Base-by-base conservation (phyloP, 1,140 invertebrate genomes). In the Cataglyphis hispanica region DNA sequence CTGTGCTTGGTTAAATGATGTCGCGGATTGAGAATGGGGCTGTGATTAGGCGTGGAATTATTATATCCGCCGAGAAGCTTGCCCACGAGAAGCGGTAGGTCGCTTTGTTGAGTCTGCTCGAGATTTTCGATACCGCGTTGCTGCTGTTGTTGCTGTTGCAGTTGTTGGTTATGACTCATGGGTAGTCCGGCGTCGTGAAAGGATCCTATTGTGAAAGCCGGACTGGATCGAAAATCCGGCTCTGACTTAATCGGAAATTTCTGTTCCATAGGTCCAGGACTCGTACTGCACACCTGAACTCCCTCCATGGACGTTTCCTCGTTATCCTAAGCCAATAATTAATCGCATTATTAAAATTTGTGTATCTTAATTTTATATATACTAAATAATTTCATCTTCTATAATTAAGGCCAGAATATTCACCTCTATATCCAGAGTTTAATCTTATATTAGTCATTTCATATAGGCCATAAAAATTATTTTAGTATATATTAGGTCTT, bases 41-140 rank as follows among this genome's bases (percentile, higher is more conserved):
- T 97, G 53, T 97, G 96, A 92, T 96, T 96, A 0, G 96, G 95
- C 0, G 96, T 96, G 11, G 96, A 96, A 91, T 95, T 96, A 56
- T 96, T 96, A 89, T 96, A 96, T 86, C 95, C 96, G 95, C 95
- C 97, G 93, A 93, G 96, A 91, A 97, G 91, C 92, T 97, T 97
- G 85, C 96, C 97, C 88, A 97, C 96, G 84, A 95, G 95, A 80
- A 96, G 92, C 13, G 96, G 96, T 40, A 96, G 90, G 84, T 97
- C 96, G 34, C 92, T 94, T 34, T 94, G 95, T 70, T 95, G 95
- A 1, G 91, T 88, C 34, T 94, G 94, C 34, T 94, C 94, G 7
- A 92, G 86, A 66, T 90, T 94, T 76, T 93, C 93, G 2, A 93
- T 88, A 22, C 69, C 89, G 8, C 91, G 90, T 77, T 93, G 91